A percentile compares a stretch with the other conserved stretches of the same genome.
phyloP scores from a whole-genome alignment of 92 coral and sea anemone species.

The Zoanthus gigantus region DNA sequence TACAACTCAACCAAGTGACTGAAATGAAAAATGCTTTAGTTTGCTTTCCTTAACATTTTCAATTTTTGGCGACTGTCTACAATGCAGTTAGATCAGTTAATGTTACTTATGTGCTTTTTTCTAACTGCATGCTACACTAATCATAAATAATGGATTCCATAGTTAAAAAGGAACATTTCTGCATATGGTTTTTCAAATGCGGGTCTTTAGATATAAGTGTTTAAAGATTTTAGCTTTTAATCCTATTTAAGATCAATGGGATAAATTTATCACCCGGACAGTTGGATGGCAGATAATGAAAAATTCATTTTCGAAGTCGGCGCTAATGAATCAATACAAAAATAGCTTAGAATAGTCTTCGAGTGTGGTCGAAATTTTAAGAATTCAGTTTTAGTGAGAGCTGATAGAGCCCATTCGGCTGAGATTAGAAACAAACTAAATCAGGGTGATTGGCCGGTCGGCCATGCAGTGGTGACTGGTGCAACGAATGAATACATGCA shows the following conservation, averaged over 20 bases:
- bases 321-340: conserved; percentile 6
- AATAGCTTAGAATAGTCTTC: background rate
- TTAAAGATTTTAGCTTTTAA: background rate
- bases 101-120: too few relatives aligned
- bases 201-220: background rate
- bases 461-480: too few relatives aligned
- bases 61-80: too few relatives aligned
- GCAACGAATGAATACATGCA: too few relatives aligned
- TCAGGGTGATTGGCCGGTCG: too few relatives aligned
- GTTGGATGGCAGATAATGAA: background rate
- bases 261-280: background rate
- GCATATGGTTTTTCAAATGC: background rate
- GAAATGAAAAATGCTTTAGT: too few relatives aligned
- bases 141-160: too few relatives aligned
- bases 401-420: background rate
- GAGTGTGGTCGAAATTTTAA: conserved; percentile 5
- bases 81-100: too few relatives aligned
- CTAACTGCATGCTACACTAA: too few relatives aligned
- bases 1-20: too few relatives aligned
- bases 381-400: too few relatives aligned
- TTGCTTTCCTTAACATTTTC: too few relatives aligned
- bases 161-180: background rate
- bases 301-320: background rate
- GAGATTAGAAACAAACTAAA: background rate
- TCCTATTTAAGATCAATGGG: background rate